These are phyloP conservation scores for Trogon surrucura DNA, from an alignment of 2,113 vertebrate genomes.

Conservation along the genomic window DNA sequence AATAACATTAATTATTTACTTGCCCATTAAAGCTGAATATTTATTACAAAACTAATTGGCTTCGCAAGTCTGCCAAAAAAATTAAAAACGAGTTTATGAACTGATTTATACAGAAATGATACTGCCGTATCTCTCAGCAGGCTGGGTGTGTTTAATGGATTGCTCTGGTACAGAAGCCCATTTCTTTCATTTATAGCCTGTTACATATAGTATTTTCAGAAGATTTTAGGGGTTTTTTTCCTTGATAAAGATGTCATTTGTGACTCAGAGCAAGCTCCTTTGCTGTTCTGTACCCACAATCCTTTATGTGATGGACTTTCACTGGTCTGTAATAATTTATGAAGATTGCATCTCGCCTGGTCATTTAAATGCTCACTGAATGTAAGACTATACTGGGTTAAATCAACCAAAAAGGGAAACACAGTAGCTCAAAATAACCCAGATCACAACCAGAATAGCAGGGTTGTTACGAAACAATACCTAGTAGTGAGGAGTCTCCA, in stretches of 20 bases:
- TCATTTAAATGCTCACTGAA: not conserved
- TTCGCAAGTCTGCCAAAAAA: slow-evolving; percentile 74
- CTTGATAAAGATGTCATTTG: not conserved
- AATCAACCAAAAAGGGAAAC: not conserved
- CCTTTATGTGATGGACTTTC: not conserved
- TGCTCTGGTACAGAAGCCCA: not conserved
- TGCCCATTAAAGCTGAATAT: slow-evolving; percentile 77
- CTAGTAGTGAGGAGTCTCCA: not conserved
- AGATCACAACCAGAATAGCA: not conserved
- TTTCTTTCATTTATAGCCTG: not conserved
- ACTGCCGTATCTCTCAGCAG: slow-evolving; percentile 23
- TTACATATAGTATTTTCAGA: not conserved
- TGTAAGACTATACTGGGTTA: not conserved
- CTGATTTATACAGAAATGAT: slow-evolving; percentile 54
- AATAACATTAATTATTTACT: slow-evolving; percentile 86
- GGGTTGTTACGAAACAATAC: not conserved
- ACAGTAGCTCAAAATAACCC: not conserved
- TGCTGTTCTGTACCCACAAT: not conserved
- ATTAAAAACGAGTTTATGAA: slow-evolving; percentile 72
- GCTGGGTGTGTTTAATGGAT: slow-evolving; percentile 31
- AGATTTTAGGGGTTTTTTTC: not conserved
- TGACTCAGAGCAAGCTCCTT: not conserved
- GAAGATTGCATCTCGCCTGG: not conserved
- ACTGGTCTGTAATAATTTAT: not conserved
- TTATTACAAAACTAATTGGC: slow-evolving; percentile 77